These are phyloP conservation scores for Popillia japonica DNA, from an alignment of 1,140 invertebrate genomes.

Conservation along the genomic window DNA sequence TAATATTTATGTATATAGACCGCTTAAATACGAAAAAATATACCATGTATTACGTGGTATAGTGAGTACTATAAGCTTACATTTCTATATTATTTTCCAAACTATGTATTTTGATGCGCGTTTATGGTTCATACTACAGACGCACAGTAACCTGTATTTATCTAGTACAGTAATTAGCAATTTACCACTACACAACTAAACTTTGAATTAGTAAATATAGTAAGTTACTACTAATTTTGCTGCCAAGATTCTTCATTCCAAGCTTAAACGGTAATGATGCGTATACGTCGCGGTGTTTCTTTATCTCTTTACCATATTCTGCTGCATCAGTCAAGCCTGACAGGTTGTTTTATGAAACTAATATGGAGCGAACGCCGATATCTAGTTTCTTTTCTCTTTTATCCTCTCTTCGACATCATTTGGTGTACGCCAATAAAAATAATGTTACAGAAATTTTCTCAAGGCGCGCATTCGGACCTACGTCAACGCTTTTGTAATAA, in stretches of 20 bases:
- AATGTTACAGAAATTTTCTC: slow-evolving; percentile 19
- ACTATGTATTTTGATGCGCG: too few relatives aligned
- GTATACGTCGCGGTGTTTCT: not conserved
- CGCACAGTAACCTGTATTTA: too few relatives aligned
- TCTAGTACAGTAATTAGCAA: too few relatives aligned
- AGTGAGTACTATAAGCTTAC: too few relatives aligned
- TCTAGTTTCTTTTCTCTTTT: not conserved
- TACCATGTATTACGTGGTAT: too few relatives aligned
- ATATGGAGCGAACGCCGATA: slow-evolving; percentile 9
- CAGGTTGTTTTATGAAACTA: slow-evolving; percentile 5
- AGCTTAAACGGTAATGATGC: not conserved
- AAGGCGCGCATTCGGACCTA: slow-evolving; percentile 3
- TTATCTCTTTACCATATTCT: not conserved
- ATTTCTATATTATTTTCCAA: too few relatives aligned
- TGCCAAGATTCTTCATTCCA: not conserved
- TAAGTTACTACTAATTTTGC: not conserved
- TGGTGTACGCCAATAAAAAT: slow-evolving; percentile 6
- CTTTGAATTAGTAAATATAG: not conserved
- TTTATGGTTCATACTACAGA: too few relatives aligned
- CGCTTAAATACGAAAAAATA: too few relatives aligned
- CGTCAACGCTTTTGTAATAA: slow-evolving; percentile 14
- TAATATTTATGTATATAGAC: too few relatives aligned
- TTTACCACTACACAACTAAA: not conserved
- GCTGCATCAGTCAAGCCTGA: not conserved
- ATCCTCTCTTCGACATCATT: not conserved